Percentiles rank a stretch among this genome's conserved stretches.
Conservation (phyloP, 2,113 vertebrate genomes). For the Aspiorhynchus laticeps region DNA sequence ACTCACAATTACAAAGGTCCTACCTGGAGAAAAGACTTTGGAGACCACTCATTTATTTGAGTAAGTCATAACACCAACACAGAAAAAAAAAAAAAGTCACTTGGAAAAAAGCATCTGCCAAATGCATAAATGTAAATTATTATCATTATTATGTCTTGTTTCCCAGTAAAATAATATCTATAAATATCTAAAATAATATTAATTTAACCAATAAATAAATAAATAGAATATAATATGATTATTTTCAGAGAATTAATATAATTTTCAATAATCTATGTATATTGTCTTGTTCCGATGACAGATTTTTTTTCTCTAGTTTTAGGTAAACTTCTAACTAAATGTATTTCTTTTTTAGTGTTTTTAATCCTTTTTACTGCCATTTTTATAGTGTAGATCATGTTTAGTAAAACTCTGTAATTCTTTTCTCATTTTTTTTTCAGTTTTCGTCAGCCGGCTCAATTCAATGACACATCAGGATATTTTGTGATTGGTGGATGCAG, state of each 20-base stretch:
- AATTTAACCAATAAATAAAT: not conserved
- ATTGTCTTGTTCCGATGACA: not conserved
- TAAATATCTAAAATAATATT: not conserved
- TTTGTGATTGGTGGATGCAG: constrained; percentile 87
- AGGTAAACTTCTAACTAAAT: not conserved
- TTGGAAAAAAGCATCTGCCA: too few species aligned
- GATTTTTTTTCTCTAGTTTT: not conserved
- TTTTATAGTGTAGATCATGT: not conserved
- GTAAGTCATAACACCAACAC: constrained; percentile 36
- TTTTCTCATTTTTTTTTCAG: constrained; percentile 71
- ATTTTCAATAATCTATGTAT: too few species aligned
- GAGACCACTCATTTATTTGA: constrained; percentile 31
- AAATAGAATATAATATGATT: not conserved
- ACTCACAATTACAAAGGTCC: constrained; percentile 41
- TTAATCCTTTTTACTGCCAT: not conserved
- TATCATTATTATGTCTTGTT: too few species aligned
- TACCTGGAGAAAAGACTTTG: not conserved
- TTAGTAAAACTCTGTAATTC: not conserved
- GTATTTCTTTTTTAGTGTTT: not conserved
- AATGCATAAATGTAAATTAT: too few species aligned
- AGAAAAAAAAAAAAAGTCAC: too few species aligned
- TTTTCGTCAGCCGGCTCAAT: constrained; percentile 78
- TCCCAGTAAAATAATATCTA: too few species aligned
- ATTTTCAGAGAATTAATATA: not conserved
- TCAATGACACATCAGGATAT: constrained; percentile 88